These are phyloP conservation scores for Drosophila melanica DNA, from an alignment of 1,140 invertebrate genomes.

Conservation along the genomic window DNA sequence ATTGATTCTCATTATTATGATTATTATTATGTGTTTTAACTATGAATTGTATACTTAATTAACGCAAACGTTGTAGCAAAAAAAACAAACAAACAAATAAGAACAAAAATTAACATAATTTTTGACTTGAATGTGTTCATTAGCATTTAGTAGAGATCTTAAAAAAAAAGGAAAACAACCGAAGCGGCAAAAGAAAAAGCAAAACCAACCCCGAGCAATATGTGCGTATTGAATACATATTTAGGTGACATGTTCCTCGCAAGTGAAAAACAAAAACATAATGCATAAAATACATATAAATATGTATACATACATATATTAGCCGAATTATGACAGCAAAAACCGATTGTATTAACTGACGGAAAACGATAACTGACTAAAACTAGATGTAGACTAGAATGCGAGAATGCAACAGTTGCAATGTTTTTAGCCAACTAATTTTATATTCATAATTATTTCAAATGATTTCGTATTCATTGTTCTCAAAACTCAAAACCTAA, in stretches of 20 bases:
- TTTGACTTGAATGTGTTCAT: constrained; percentile 81
- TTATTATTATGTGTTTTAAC: constrained; percentile 32
- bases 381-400: constrained; percentile 21
- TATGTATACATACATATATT: constrained; percentile 48
- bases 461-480: neutral
- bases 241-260: constrained; percentile 82
- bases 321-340: constrained; percentile 59
- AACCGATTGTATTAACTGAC: neutral
- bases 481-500: constrained; percentile 4
- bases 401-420: no score
- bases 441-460: constrained; percentile 35
- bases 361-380: constrained; percentile 2
- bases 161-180: constrained; percentile 13
- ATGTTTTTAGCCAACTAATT: constrained; percentile 55
- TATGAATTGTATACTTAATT: constrained; percentile 37
- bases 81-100: constrained; percentile 33
- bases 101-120: constrained; percentile 62
- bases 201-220: constrained; percentile 65
- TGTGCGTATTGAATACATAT: constrained; percentile 81
- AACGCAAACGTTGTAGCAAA: constrained; percentile 19
- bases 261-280: constrained; percentile 34
- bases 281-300: constrained; percentile 25
- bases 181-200: neutral
- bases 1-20: constrained; percentile 19
- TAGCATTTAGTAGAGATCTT: constrained; percentile 74